Evolutionary conservation across 1,140 invertebrate species (phyloP), one percentile per base, ranked within the genome.

Genomic region (Drosophila bipectinata): DNA sequence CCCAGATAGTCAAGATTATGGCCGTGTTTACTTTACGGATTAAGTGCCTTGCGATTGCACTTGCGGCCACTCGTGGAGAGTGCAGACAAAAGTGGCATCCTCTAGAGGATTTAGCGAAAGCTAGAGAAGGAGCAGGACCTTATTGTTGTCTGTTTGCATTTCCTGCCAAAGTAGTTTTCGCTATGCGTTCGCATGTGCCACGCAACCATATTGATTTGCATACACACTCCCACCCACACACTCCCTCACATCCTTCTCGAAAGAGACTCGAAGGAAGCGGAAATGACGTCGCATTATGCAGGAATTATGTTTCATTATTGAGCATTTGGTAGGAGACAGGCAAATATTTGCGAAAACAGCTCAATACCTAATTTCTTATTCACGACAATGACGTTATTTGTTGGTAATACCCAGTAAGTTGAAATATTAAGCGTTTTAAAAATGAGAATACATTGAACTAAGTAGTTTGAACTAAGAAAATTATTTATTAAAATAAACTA

Each of bases 11-110:
- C 53, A 78, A 81, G 82, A 81, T 85, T 82, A 76, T 82, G 58
- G 78, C 45, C 52, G 26, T 85, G 83, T 87, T 87, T 87, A 76
- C 62, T 28, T 32, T 71, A 32, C 21, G 77, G 69, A 69, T 76
- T 82, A 85, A 87, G 82, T 85, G 77, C 37, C 73, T 53, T 60
- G 49, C 56, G 79, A 81, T 74, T 81, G 81, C 81, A 87, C 73
- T 87, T 84, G 78, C 59, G 55, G 56, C 26, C 62, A 68, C 58
- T 79, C 60, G 21, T 21, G 48, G 51, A 49, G 7, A 45, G 53
- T 69, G 44, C 51, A 76, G 62, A 76, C 62, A 78, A 79, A 63
- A 61, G 62, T 54, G 15, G 48, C 55, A 61, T 28, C 15, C 24
- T n/a, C 28, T 18, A 9, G 55, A 51, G 34, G 18, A 39, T 15